Conservation (phyloP, 35 echinoderm and acorn worm genomes). For the Diadema setosum region DNA sequence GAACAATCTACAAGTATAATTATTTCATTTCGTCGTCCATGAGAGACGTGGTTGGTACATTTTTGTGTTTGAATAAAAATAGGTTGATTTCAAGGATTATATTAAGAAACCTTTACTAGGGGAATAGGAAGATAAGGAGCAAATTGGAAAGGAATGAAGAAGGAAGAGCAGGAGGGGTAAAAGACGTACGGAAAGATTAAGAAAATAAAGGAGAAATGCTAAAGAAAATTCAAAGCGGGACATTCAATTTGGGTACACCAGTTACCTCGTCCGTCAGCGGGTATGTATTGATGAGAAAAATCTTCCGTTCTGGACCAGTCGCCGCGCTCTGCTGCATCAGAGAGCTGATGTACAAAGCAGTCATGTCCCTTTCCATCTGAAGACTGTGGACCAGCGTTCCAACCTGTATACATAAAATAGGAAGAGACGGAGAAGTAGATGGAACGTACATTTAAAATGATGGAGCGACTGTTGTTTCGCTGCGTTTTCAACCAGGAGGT, state of each 20-base stretch:
- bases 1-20: no score
- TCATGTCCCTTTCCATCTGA: conserved; percentile 75
- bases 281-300: conserved; percentile 75
- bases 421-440: not conserved
- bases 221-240: no score
- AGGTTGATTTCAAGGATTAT: no score
- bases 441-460: not conserved
- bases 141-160: no score
- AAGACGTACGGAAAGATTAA: not conserved
- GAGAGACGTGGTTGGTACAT: no score
- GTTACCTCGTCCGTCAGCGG: conserved; percentile 62
- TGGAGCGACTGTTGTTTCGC: not conserved
- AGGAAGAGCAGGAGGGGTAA: not conserved
- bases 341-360: conserved; percentile 77
- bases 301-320: conserved; percentile 74
- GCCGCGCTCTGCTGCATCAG: conserved; percentile 38
- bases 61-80: no score
- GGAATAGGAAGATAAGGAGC: no score
- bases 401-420: conserved; percentile 5
- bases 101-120: no score
- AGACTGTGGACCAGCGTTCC: conserved; percentile 71
- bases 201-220: no score
- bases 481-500: not conserved
- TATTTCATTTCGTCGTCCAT: no score
- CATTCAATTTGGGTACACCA: no score